Evolutionary conservation across 2,797 vertebrate genomes (phyloP).

Genomic region (Propithecus perrieri): DNA sequence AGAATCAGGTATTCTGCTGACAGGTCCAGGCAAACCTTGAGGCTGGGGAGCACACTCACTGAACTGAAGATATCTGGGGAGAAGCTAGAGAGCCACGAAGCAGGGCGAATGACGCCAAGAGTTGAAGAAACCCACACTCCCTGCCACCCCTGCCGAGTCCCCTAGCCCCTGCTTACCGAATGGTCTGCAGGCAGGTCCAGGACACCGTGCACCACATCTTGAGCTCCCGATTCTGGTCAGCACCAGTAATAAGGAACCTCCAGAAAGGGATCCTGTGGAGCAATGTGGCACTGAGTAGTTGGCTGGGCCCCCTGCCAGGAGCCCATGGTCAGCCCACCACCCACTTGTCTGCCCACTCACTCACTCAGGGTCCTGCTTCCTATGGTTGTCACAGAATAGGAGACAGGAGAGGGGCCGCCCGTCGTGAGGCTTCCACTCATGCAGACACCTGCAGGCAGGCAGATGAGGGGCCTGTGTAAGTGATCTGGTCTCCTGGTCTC

Average conservation of each 20-base stretch:
- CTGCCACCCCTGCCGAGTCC: too few species aligned
- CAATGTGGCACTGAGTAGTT: background rate
- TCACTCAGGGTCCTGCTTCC: constrained; percentile 98
- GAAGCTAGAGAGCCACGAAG: constrained; percentile 87
- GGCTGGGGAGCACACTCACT: constrained; percentile 90
- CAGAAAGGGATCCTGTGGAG: constrained; percentile 95
- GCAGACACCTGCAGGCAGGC: constrained; percentile 91
- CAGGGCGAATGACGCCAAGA: background rate
- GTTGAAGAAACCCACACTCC: background rate
- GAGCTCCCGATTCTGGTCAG: constrained; percentile 96
- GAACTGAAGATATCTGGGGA: constrained; percentile 95
- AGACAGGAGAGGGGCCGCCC: constrained; percentile 96
- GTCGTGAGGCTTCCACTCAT: constrained; percentile 97
- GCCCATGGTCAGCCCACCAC: background rate
- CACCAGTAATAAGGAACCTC: constrained; percentile 98
- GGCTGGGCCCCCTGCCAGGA: background rate
- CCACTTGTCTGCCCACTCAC: constrained; percentile 76
- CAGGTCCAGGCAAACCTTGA: constrained; percentile 97
- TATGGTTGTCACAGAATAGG: constrained; percentile 99
- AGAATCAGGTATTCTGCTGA: constrained; percentile 97
- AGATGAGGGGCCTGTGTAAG: background rate
- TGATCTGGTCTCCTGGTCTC: background rate
- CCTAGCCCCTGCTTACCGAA: constrained; percentile 86
- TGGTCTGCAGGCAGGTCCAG: constrained; percentile 98
- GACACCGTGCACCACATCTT: constrained; percentile 99